phyloP scores from a whole-genome alignment of 2,797 vertebrate genomes.

The Euthynnus affinis region DNA sequence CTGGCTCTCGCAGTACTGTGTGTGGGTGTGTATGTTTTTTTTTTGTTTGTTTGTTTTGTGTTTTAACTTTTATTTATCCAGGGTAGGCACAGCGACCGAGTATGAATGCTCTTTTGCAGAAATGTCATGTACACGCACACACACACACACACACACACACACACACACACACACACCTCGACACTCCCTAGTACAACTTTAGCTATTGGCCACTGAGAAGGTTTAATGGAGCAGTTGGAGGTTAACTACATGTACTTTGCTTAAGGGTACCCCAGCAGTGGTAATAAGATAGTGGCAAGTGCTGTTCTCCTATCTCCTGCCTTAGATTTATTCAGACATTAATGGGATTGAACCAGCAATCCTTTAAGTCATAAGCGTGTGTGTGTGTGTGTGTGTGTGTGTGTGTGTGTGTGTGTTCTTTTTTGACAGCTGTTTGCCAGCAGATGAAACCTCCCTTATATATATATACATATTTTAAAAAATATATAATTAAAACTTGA shows the following conservation, averaged over 20 bases:
- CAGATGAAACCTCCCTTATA: not conserved
- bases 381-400: not conserved
- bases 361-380: not conserved
- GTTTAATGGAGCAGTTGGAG: not conserved
- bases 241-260: not conserved
- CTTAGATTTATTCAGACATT: not conserved
- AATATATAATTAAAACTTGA: conserved; percentile 16
- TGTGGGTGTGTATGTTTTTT: too few relatives aligned
- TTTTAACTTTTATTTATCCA: too few relatives aligned
- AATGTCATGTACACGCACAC: too few relatives aligned
- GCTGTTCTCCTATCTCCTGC: not conserved
- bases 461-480: too few relatives aligned
- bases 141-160: too few relatives aligned
- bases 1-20: too few relatives aligned
- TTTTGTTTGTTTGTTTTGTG: too few relatives aligned
- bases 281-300: not conserved
- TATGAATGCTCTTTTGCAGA: too few relatives aligned
- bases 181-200: too few relatives aligned
- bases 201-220: not conserved
- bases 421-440: not conserved
- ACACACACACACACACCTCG: too few relatives aligned
- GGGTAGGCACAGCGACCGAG: too few relatives aligned
- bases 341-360: not conserved
- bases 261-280: not conserved
- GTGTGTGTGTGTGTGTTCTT: not conserved